phyloP scores from a whole-genome alignment of 2,113 vertebrate species.

The Motacilla alba region DNA sequence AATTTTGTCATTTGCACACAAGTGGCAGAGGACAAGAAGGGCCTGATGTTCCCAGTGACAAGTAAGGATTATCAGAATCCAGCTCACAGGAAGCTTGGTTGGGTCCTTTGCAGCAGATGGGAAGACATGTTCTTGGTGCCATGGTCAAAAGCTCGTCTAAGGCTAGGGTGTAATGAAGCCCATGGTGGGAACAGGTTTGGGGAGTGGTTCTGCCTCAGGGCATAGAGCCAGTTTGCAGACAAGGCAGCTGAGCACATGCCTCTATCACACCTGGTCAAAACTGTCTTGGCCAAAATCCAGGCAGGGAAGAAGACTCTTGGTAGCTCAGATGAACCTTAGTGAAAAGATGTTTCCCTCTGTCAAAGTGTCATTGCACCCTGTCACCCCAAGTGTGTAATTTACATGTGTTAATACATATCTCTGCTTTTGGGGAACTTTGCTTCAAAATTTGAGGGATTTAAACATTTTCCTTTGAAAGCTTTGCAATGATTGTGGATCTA shows the following conservation, averaged over 20 bases:
- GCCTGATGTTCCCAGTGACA: neutral
- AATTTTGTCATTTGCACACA: neutral
- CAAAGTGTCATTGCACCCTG: neutral
- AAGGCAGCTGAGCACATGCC: neutral
- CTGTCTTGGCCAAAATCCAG: neutral
- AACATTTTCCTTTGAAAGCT: neutral
- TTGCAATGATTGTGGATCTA: neutral
- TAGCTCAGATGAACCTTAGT: neutral
- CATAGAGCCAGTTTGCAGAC: neutral
- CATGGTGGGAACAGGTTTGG: neutral
- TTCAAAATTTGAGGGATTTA: neutral
- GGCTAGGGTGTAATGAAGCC: neutral
- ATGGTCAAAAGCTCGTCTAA: neutral
- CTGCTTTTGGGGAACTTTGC: neutral
- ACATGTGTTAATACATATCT: neutral
- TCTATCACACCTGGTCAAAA: neutral
- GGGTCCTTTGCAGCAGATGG: neutral
- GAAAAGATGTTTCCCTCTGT: neutral
- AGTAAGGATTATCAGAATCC: neutral
- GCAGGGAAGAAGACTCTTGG: neutral
- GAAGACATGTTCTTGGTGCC: neutral
- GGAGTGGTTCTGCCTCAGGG: neutral
- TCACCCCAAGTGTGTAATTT: neutral
- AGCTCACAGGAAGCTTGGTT: neutral
- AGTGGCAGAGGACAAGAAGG: neutral